Evolutionary conservation across 2,888 invertebrate species (phyloP), one percentile per base, ranked within the genome.

Genomic region (Lottia scabra): DNA sequence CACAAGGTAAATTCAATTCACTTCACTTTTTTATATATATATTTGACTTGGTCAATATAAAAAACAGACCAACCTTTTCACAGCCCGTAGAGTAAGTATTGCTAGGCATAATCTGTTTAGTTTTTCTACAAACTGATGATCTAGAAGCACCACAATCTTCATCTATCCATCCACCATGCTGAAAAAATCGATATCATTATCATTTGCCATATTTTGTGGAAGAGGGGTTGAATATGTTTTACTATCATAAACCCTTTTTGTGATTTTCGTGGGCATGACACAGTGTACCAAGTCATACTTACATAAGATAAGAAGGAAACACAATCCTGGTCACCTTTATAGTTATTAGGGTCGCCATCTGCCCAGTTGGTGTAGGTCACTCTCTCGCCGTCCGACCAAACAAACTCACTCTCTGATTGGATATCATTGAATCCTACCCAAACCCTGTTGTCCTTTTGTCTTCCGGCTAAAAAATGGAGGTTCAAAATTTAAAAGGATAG

Each of bases 321-420:
- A 71, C 79, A 79, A 68, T 77, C 74, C 38, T 73, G 75, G 8
- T 75, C 65, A 23, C 74, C 76, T 38, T 65, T 65, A 30, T 44
- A 81, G 68, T 78, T 79, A 75, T 83, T 82, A 0, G 86, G 86
- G 71, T 85, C 84, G 16, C 77, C 75, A 2, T 56, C 44, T 2
- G 72, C 75, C 86, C 86, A 86, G 78, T 81, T 76, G 15, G 85
- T 85, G 70, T 78, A 86, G 12, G 74, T 69, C 4, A 84, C 84
- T 1, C 72, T 69, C 10, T 68, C 70, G n/a, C 78, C 75, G 65
- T 84, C 83, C 2, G 80, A 74, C 86, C 86, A 86, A 5, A 70
- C 69, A 69, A 83, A 86, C 0, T 67, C 68, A n/a, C 74, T 80
- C 26, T 77, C 75, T 0, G 65, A 70, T 26, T 76, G 63, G 8